These are phyloP conservation scores for Champsocephalus gunnari DNA, from an alignment of 2,797 vertebrate species.

Conservation along the genomic window DNA sequence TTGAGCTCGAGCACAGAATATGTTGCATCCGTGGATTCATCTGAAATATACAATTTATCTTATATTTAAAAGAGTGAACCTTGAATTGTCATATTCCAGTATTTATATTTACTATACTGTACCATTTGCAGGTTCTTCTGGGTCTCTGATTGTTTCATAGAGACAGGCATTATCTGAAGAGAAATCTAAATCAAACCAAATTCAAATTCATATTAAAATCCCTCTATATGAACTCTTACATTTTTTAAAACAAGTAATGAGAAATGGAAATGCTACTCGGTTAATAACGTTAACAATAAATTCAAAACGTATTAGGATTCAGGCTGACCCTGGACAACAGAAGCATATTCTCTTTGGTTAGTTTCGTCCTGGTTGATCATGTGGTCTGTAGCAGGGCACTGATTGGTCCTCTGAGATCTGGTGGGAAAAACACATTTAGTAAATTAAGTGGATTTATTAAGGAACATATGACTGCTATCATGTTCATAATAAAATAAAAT, in stretches of 20 bases:
- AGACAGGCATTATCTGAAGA: constrained; percentile 5
- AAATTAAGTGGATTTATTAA: not conserved
- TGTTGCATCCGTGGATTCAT: not conserved
- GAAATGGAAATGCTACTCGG: too few species aligned
- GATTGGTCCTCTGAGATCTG: constrained; percentile 19
- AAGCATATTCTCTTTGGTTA: not conserved
- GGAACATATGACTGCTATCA: not conserved
- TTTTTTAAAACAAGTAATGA: not conserved
- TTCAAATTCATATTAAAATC: not conserved
- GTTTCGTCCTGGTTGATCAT: constrained; percentile 1
- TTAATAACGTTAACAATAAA: not conserved
- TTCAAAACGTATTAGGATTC: not conserved
- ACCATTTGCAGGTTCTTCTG: too few species aligned
- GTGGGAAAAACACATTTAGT: not conserved
- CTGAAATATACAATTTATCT: constrained; percentile 2
- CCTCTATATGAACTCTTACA: not conserved
- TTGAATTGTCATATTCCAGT: too few species aligned
- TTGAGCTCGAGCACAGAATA: constrained; percentile 15
- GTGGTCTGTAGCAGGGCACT: constrained; percentile 3
- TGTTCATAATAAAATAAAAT: not conserved
- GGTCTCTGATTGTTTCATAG: not conserved
- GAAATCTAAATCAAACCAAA: not conserved
- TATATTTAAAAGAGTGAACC: too few species aligned
- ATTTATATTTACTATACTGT: too few species aligned
- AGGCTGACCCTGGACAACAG: constrained; percentile 16